A percentile compares a stretch with the other conserved stretches of the same genome.
phyloP scores from a whole-genome alignment of 2,888 invertebrate species.

The Cataglyphis rosenhaueri region DNA sequence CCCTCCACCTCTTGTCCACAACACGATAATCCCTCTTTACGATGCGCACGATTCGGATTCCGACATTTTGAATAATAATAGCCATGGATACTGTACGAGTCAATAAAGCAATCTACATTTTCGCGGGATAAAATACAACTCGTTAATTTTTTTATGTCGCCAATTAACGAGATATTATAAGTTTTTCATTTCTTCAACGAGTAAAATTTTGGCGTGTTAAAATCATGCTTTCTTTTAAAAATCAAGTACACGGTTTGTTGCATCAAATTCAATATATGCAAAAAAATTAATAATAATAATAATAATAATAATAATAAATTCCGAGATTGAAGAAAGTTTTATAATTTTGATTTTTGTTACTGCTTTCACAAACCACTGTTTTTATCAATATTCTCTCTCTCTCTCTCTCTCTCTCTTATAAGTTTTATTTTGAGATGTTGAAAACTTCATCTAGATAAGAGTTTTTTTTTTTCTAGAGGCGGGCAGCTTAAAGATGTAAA shows the following conservation, averaged over 20 bases:
- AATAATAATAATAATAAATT: not conserved
- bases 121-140: not conserved
- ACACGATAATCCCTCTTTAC: slow-evolving; percentile 72
- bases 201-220: not conserved
- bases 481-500: not conserved
- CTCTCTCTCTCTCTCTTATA: not conserved
- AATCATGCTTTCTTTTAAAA: not conserved
- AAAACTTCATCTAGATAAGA: not conserved
- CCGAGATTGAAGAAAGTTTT: not conserved
- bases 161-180: not conserved
- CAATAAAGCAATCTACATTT: slow-evolving; percentile 28
- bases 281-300: not conserved
- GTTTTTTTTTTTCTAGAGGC: not conserved
- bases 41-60: slow-evolving; percentile 67
- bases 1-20: slow-evolving; percentile 2
- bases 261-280: not conserved
- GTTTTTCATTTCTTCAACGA: not conserved
- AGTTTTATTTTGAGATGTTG: not conserved
- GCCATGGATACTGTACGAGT: slow-evolving; percentile 38
- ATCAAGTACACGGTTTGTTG: not conserved
- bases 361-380: not conserved
- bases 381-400: not conserved
- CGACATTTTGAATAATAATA: slow-evolving; percentile 63
- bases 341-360: slow-evolving; percentile 15
- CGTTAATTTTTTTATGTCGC: not conserved